Percentiles rank a stretch among this genome's conserved stretches.
Evolutionary conservation across 2,113 vertebrate species (phyloP).

Genomic region (Anguilla japonica): DNA sequence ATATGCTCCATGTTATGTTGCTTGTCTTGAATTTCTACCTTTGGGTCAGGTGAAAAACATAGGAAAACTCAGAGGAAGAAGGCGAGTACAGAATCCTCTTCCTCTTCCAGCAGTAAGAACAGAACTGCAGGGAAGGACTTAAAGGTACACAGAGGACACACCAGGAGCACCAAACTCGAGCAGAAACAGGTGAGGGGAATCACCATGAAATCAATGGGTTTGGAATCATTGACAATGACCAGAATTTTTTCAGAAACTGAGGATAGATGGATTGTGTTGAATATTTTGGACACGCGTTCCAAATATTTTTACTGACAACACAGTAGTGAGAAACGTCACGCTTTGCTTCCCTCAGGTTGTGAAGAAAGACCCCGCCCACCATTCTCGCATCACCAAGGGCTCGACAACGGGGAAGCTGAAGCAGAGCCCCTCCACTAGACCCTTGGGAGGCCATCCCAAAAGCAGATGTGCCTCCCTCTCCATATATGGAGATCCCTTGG

Average conservation of each 20-base stretch:
- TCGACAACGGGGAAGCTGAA: constrained; percentile 77
- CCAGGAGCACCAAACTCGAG: constrained; percentile 70
- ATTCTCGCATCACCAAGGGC: constrained; percentile 81
- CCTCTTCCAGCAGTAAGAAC: constrained; percentile 42
- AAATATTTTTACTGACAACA: too few relatives aligned
- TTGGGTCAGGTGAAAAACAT: constrained; percentile 67
- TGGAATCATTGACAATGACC: too few relatives aligned
- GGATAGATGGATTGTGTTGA: neutral
- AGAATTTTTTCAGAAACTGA: neutral
- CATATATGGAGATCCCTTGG: constrained; percentile 87
- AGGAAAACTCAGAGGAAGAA: constrained; percentile 70
- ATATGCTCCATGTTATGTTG: neutral
- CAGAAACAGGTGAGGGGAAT: constrained; percentile 60
- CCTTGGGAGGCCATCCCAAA: constrained; percentile 81
- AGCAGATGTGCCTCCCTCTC: constrained; percentile 90
- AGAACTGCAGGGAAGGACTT: constrained; percentile 56
- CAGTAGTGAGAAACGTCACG: neutral
- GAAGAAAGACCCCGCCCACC: constrained; percentile 69
- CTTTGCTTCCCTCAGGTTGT: constrained; percentile 37
- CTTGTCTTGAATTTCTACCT: neutral
- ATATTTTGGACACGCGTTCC: too few relatives aligned
- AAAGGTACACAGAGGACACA: constrained; percentile 66
- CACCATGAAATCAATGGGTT: neutral
- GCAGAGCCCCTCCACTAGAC: constrained; percentile 67
- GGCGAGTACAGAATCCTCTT: constrained; percentile 36